These are phyloP conservation scores for Acleris cristana DNA, from an alignment of 2,888 invertebrate species.

Conservation along the genomic window DNA sequence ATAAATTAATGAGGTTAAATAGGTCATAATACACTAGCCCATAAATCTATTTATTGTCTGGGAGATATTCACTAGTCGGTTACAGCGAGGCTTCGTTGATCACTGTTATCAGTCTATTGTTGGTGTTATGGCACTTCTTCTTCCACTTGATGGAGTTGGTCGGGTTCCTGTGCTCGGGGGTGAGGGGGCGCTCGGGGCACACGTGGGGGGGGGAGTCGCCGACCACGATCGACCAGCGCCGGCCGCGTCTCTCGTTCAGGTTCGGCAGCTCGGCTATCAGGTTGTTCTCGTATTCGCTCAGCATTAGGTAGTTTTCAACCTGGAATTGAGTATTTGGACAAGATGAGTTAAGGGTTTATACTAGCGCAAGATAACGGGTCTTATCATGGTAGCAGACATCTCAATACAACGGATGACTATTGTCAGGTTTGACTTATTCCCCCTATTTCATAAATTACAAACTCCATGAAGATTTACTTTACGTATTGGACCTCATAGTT, in stretches of 20 bases:
- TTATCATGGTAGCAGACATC: too few relatives aligned
- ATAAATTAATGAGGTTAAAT: conserved; percentile 84
- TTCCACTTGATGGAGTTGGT: conserved; percentile 68
- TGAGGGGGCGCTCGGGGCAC: conserved; percentile 60
- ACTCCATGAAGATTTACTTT: too few relatives aligned
- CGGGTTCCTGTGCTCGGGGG: conserved; percentile 60
- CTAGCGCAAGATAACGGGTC: too few relatives aligned
- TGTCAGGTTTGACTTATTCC: too few relatives aligned
- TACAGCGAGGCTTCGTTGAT: conserved; percentile 89
- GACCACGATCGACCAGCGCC: conserved; percentile 89
- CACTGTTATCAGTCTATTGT: conserved; percentile 89
- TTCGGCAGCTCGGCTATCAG: conserved; percentile 91
- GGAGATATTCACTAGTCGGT: conserved; percentile 63
- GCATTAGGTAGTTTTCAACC: conserved; percentile 93
- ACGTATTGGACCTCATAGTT: too few relatives aligned
- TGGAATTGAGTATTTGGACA: conserved; percentile 53
- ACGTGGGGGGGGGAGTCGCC: conserved; percentile 64
- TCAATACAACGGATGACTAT: too few relatives aligned
- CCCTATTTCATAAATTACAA: too few relatives aligned
- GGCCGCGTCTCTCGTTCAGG: conserved; percentile 87
- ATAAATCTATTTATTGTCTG: conserved; percentile 75
- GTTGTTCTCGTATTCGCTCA: conserved; percentile 94
- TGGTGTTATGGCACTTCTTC: conserved; percentile 81
- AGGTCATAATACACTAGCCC: conserved; percentile 68
- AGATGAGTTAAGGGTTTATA: not conserved